phyloP scores from a whole-genome alignment of 2,797 vertebrate genomes.

The Ctenopoma kingsleyae region DNA sequence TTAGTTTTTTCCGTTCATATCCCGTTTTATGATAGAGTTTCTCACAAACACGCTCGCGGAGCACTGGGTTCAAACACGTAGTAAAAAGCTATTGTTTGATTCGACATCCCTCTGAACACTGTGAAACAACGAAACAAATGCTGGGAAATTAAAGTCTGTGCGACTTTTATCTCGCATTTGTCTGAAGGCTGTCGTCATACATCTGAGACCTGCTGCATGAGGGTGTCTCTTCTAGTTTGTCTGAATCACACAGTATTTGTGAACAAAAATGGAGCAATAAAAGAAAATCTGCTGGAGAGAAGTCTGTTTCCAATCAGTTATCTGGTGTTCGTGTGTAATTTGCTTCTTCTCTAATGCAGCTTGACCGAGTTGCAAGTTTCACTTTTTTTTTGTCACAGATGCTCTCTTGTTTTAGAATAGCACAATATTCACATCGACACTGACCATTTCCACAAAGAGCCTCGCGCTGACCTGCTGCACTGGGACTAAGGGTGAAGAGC shows the following conservation, averaged over 20 bases:
- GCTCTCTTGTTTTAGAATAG: conserved; percentile 29
- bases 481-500: conserved; percentile 9
- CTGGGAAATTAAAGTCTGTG: conserved; percentile 78
- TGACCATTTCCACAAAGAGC: conserved; percentile 31
- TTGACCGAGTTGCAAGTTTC: conserved; percentile 33
- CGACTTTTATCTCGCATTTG: conserved; percentile 77
- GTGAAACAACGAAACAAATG: conserved; percentile 78
- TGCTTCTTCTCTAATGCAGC: conserved; percentile 52
- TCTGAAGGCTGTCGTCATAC: conserved; percentile 74
- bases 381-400: conserved; percentile 26
- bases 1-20: conserved; percentile 84
- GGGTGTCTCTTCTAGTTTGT: conserved; percentile 59
- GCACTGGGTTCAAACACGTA: conserved; percentile 82
- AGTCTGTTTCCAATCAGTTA: conserved; percentile 71
- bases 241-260: conserved; percentile 62
- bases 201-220: conserved; percentile 47
- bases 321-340: conserved; percentile 62
- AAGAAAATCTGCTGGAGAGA: conserved; percentile 57
- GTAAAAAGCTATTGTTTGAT: conserved; percentile 84
- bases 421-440: conserved; percentile 38
- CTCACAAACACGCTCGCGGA: conserved; percentile 82
- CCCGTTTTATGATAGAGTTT: conserved; percentile 84
- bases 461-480: conserved; percentile 27
- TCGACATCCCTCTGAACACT: conserved; percentile 74
- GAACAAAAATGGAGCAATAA: conserved; percentile 69